A percentile compares a stretch with the other conserved stretches of the same genome.
Conservation (phyloP, 2,113 vertebrate species). For the Fulica atra region DNA sequence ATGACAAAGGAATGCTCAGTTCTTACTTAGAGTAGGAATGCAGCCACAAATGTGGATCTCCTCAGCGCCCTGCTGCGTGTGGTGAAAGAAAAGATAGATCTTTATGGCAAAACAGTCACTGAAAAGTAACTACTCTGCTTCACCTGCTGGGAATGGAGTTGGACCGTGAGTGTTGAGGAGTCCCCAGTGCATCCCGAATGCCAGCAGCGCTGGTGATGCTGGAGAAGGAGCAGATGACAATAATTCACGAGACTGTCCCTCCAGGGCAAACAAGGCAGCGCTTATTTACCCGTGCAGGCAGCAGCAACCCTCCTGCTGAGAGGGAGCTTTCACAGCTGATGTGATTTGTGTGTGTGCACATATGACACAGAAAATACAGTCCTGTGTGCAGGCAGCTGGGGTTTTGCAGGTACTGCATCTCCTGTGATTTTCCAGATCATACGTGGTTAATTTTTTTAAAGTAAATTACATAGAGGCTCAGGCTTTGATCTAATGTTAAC, state of each 20-base stretch:
- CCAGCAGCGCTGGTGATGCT: background rate
- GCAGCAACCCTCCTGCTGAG: background rate
- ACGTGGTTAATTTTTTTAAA: background rate
- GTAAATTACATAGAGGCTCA: background rate
- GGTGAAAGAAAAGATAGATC: background rate
- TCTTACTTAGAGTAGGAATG: background rate
- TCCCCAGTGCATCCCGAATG: background rate
- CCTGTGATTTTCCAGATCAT: background rate
- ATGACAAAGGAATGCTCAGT: background rate
- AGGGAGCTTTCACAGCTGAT: background rate
- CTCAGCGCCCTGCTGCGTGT: background rate
- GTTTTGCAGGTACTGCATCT: background rate
- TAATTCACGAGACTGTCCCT: background rate
- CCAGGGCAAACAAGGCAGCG: background rate
- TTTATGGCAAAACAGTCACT: background rate
- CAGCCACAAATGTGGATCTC: background rate
- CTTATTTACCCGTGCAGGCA: background rate
- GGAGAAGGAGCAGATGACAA: background rate
- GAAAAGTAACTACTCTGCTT: background rate
- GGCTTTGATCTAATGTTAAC: background rate
- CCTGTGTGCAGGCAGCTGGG: background rate
- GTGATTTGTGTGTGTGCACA: rapidly evolving
- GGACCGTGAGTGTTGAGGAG: background rate
- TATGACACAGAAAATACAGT: background rate
- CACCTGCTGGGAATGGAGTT: background rate